phyloP scores from a whole-genome alignment of 2,888 invertebrate genomes.

The Arctia plantaginis region DNA sequence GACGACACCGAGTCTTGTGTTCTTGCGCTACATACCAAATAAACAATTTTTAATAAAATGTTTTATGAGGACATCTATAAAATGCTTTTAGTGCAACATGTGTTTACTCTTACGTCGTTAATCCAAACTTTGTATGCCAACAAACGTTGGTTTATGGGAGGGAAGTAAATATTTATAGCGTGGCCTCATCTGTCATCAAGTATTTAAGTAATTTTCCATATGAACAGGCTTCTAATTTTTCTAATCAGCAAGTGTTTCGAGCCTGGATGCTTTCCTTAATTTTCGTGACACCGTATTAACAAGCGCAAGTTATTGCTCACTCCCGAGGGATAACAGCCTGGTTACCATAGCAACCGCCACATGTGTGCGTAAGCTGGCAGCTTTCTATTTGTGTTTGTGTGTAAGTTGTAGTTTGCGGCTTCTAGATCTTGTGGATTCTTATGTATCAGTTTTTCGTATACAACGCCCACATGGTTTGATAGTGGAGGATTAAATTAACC shows the following conservation, averaged over 20 bases:
- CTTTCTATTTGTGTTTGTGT: slow-evolving; percentile 64
- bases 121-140: slow-evolving; percentile 71
- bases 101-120: slow-evolving; percentile 75
- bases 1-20: slow-evolving; percentile 47
- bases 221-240: slow-evolving; percentile 74
- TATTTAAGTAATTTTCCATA: slow-evolving; percentile 79
- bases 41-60: slow-evolving; percentile 61
- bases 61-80: slow-evolving; percentile 65
- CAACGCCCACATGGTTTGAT: slow-evolving; percentile 56
- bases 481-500: slow-evolving; percentile 41
- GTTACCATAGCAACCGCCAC: slow-evolving; percentile 67
- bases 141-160: slow-evolving; percentile 64
- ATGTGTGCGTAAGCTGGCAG: slow-evolving; percentile 68
- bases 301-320: slow-evolving; percentile 76
- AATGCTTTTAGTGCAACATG: slow-evolving; percentile 75
- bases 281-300: slow-evolving; percentile 81
- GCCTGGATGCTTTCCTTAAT: slow-evolving; percentile 76
- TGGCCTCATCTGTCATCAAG: slow-evolving; percentile 66
- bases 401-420: slow-evolving; percentile 73
- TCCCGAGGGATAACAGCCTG: slow-evolving; percentile 69
- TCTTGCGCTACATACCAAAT: slow-evolving; percentile 47
- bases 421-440: slow-evolving; percentile 75
- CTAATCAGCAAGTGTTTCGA: slow-evolving; percentile 78
- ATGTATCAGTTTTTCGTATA: slow-evolving; percentile 69
- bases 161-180: slow-evolving; percentile 70